phyloP scores from a whole-genome alignment of 2,797 vertebrate species.

The Tapera naevia region DNA sequence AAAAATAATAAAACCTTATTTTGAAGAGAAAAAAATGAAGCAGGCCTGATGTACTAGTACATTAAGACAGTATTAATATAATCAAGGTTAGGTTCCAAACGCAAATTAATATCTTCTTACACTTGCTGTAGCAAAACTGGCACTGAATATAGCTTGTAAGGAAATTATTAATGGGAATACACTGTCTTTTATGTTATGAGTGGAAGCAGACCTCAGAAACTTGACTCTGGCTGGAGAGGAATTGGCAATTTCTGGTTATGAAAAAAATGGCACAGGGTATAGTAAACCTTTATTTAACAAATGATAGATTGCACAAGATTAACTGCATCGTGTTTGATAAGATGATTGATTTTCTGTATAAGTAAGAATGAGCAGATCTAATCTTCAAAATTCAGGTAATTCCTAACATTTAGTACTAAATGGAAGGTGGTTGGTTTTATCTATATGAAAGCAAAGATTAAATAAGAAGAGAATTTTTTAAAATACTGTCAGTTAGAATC shows the following conservation, averaged over 20 bases:
- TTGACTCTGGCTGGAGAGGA: not conserved
- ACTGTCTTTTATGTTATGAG: not conserved
- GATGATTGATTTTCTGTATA: not conserved
- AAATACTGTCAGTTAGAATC: not conserved
- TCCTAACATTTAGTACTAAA: not conserved
- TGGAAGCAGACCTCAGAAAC: not conserved
- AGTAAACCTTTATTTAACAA: not conserved
- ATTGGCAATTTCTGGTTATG: not conserved
- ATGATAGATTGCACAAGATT: not conserved
- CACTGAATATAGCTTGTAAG: not conserved
- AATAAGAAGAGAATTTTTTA: not conserved
- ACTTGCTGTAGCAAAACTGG: not conserved
- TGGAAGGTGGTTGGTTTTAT: not conserved
- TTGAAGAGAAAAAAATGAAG: not conserved
- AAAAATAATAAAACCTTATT: not conserved
- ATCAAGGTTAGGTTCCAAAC: not conserved
- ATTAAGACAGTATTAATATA: not conserved
- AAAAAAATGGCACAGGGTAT: not conserved
- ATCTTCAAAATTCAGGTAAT: not conserved
- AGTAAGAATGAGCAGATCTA: not conserved
- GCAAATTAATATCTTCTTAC: not conserved
- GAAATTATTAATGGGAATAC: not conserved
- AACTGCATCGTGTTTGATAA: not conserved
- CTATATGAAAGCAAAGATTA: not conserved
- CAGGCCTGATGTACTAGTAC: not conserved